Evolutionary conservation across 1,140 invertebrate genomes (phyloP).

Genomic region (Aphelinus atriplicis): DNA sequence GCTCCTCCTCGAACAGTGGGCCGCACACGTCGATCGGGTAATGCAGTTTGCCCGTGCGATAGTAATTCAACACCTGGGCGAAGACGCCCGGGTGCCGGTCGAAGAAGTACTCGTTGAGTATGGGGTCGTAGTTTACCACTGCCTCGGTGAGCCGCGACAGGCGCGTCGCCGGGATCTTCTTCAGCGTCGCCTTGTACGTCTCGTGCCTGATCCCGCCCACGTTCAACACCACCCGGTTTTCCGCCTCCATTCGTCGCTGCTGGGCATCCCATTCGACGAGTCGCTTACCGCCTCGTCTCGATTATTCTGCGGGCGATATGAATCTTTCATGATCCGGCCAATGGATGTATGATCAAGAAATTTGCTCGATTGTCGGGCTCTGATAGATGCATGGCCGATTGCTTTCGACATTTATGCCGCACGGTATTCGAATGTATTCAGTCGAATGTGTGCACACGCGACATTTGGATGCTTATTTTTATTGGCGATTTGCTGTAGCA

Average conservation of each 20-base stretch:
- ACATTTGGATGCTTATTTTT: too few species aligned
- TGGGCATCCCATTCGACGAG: too few species aligned
- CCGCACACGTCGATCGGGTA: constrained; percentile 98
- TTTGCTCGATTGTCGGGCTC: too few species aligned
- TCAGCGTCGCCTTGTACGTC: constrained; percentile 91
- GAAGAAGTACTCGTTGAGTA: constrained; percentile 98
- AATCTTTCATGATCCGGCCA: too few species aligned
- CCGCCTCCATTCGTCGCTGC: constrained; percentile 51
- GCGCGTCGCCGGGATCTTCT: constrained; percentile 93
- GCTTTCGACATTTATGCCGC: too few species aligned
- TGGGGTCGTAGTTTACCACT: constrained; percentile 94
- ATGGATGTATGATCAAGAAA: too few species aligned
- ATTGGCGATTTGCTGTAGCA: too few species aligned
- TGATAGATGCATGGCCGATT: too few species aligned
- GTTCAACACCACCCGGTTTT: constrained; percentile 94
- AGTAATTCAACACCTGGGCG: constrained; percentile 91
- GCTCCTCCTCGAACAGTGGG: constrained; percentile 96
- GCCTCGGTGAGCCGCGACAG: constrained; percentile 88
- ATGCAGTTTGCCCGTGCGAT: constrained; percentile 95
- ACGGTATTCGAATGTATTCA: too few species aligned
- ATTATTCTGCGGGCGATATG: too few species aligned
- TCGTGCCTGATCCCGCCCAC: constrained; percentile 98
- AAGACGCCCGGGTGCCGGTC: constrained; percentile 98
- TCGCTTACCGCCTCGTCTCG: too few species aligned
- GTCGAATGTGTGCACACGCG: too few species aligned